A percentile compares a stretch with the other conserved stretches of the same genome.
Evolutionary conservation across 2,113 vertebrate genomes (phyloP).

Genomic region (Cheilinus undulatus): DNA sequence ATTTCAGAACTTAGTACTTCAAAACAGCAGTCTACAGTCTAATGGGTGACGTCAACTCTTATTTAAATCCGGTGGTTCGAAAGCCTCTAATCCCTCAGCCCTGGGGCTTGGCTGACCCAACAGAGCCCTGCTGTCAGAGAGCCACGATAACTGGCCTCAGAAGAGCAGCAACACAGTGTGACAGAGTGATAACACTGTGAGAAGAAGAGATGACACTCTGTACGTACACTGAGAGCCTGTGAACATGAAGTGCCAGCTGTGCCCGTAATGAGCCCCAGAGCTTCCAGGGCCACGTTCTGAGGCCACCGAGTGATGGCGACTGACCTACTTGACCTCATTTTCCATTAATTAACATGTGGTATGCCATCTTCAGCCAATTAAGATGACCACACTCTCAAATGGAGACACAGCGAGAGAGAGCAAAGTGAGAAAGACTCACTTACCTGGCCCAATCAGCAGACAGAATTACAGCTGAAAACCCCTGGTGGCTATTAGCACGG

Average conservation of each 20-base stretch:
- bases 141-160: constrained; percentile 22
- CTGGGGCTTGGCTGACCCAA: not conserved
- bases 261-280: constrained; percentile 58
- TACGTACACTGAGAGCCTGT: constrained; percentile 19
- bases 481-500: constrained; percentile 80
- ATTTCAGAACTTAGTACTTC: not conserved
- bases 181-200: constrained; percentile 39
- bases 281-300: constrained; percentile 36
- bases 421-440: constrained; percentile 48
- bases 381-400: constrained; percentile 79
- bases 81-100: not conserved
- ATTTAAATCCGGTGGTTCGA: not conserved
- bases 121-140: constrained; percentile 17
- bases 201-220: constrained; percentile 21
- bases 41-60: not conserved
- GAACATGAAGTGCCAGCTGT: constrained; percentile 49
- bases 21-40: not conserved
- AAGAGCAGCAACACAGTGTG: constrained; percentile 27
- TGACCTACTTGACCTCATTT: constrained; percentile 77
- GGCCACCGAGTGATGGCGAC: constrained; percentile 44
- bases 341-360: constrained; percentile 76
- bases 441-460: constrained; percentile 81
- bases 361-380: constrained; percentile 78
- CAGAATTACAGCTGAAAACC: constrained; percentile 72
- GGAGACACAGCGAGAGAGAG: constrained; percentile 28